phyloP scores from a whole-genome alignment of 2,888 invertebrate genomes.

The Leptopilina myrica region DNA sequence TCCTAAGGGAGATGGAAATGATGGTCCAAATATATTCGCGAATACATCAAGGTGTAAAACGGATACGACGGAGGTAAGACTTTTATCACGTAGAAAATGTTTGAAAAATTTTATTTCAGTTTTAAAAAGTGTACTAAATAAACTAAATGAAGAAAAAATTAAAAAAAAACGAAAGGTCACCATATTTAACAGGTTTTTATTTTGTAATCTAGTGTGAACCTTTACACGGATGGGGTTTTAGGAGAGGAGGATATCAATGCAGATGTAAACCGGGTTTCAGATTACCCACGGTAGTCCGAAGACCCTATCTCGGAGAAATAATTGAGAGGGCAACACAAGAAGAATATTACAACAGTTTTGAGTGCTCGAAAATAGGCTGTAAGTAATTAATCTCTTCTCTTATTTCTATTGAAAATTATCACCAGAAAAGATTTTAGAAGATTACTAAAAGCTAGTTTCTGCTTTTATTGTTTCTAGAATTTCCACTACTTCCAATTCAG shows the following conservation, averaged over 20 bases:
- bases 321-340: constrained; percentile 94
- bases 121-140: no score
- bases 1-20: constrained; percentile 92
- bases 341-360: constrained; percentile 95
- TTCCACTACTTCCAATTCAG: no score
- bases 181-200: constrained; percentile 6
- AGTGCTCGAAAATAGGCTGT: constrained; percentile 95
- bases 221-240: constrained; percentile 95
- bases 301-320: constrained; percentile 95
- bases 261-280: constrained; percentile 93
- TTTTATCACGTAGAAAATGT: not conserved
- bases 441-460: no score
- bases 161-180: no score
- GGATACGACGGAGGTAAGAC: constrained; percentile 88
- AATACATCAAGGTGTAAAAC: constrained; percentile 94
- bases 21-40: constrained; percentile 91
- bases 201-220: constrained; percentile 89
- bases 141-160: no score
- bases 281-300: constrained; percentile 89
- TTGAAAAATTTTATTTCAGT: no score
- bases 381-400: constrained; percentile 74
- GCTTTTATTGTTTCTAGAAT: no score
- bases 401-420: not conserved
- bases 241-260: constrained; percentile 96
- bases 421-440: not conserved